Base-by-base conservation (phyloP, 1,140 invertebrate genomes). In the Aphelenchoides besseyi region DNA sequence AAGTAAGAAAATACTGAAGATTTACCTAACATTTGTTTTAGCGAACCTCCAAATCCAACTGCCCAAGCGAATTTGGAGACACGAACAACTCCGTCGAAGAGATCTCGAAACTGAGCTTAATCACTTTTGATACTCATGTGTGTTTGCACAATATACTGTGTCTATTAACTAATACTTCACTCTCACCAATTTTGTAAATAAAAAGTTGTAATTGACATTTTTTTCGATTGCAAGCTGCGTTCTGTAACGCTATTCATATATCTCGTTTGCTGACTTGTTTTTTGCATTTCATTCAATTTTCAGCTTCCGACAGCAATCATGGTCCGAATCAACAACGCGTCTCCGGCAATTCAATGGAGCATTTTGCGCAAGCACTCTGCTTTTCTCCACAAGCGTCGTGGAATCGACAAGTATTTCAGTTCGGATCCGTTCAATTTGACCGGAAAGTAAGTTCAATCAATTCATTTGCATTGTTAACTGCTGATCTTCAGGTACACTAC, bases 241-340 rank as follows among this genome's bases (percentile, higher is more conserved):
- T 8, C 5, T 8, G 5, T 8, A 59, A 59, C 55, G 55, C 18
- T 59, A 16, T 48, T 48, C 41, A 48, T 48, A 48, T 48, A 12
- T 48, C n/a, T n/a, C n/a, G n/a, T n/a, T n/a, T n/a, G n/a, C n/a
- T n/a, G n/a, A n/a, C n/a, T n/a, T n/a, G n/a, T n/a, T n/a, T n/a
- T n/a, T n/a, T n/a, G n/a, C n/a, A n/a, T n/a, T n/a, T n/a, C n/a
- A n/a, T n/a, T n/a, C n/a, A n/a, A n/a, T n/a, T n/a, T n/a, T n/a
- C n/a, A 69, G 36, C 32, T 69, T 67, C 67, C 67, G 28, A 35
- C 67, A n/a, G 52, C 52, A 0, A 66, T 18, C 0, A 66, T 66
- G 63, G 63, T 66, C 32, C 16, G 16, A 18, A 53, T 66, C 32
- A 66, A 66, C 63, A 66, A 66, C 63, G 63, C 63, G 1, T 66